Evolutionary conservation across 2,797 vertebrate genomes (phyloP).

Genomic region (Astyanax mexicanus): DNA sequence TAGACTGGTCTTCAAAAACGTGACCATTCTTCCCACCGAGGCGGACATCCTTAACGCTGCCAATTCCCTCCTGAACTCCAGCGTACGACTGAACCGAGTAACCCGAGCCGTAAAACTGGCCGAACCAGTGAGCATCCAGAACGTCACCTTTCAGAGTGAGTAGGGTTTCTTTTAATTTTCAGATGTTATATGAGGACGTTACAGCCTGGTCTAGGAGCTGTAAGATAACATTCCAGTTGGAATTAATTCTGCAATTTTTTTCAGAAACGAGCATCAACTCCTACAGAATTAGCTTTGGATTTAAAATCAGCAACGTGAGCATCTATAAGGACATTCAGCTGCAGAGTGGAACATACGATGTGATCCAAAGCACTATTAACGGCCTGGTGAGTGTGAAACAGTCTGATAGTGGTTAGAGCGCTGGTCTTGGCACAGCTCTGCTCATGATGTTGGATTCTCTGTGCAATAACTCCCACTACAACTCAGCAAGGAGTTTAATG

Average conservation of each 20-base stretch:
- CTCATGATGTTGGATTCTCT: too few relatives aligned
- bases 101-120: background rate
- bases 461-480: too few relatives aligned
- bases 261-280: slow-evolving; percentile 30
- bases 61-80: slow-evolving; percentile 9
- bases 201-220: background rate
- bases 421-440: too few relatives aligned
- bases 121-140: slow-evolving; percentile 30
- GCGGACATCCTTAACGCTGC: slow-evolving; percentile 23
- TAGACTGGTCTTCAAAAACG: slow-evolving; percentile 33
- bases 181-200: background rate
- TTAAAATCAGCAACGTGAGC: slow-evolving; percentile 41
- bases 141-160: slow-evolving; percentile 25
- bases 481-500: too few relatives aligned
- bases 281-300: slow-evolving; percentile 46
- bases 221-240: background rate
- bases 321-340: slow-evolving; percentile 23
- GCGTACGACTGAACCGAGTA: slow-evolving; percentile 2
- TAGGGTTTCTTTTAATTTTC: background rate
- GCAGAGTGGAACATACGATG: slow-evolving; percentile 15
- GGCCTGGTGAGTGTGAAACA: slow-evolving; percentile 51
- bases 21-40: slow-evolving; percentile 21
- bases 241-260: background rate
- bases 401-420: too few relatives aligned
- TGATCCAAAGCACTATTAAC: slow-evolving; percentile 47